Conservation (phyloP, 2,888 invertebrate species). For the Tryphoninae sp. region DNA sequence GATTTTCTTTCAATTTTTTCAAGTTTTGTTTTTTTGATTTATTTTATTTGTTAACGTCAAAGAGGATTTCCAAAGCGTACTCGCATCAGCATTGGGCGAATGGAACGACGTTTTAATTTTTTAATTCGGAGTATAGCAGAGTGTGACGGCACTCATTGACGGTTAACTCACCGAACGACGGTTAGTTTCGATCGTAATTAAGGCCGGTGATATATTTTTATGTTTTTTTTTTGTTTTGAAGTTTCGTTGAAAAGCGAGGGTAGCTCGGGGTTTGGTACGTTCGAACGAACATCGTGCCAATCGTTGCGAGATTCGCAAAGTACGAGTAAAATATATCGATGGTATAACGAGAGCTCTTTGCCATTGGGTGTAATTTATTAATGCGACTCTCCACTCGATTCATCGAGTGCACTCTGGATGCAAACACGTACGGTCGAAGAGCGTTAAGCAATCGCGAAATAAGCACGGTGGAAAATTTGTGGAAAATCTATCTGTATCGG, state of each 20-base stretch:
- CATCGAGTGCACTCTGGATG: constrained; percentile 39
- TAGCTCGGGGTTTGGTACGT: constrained; percentile 13
- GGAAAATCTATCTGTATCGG: too few species aligned
- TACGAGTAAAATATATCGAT: background rate
- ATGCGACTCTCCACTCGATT: constrained; percentile 46
- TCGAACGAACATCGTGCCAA: constrained; percentile 12
- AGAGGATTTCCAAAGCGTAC: background rate
- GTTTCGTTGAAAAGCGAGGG: constrained; percentile 20
- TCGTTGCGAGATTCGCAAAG: constrained; percentile 6
- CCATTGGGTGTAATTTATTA: constrained; percentile 55
- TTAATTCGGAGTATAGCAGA: background rate
- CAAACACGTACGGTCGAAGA: background rate
- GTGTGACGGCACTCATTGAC: constrained; percentile 33
- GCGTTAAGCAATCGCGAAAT: background rate
- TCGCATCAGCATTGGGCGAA: background rate
- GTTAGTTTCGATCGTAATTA: constrained; percentile 50
- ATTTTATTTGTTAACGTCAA: too few species aligned
- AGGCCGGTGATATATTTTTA: constrained; percentile 9
- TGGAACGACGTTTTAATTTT: background rate
- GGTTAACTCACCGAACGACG: constrained; percentile 44
- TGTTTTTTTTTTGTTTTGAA: constrained; percentile 8
- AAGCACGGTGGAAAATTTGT: background rate
- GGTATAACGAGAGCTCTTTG: constrained; percentile 32
- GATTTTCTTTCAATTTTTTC: too few species aligned
- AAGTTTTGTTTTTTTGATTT: too few species aligned